Evolutionary conservation across 1,140 invertebrate genomes (phyloP), one percentile per base, ranked within the genome.

Genomic region (Heliconius himera): DNA sequence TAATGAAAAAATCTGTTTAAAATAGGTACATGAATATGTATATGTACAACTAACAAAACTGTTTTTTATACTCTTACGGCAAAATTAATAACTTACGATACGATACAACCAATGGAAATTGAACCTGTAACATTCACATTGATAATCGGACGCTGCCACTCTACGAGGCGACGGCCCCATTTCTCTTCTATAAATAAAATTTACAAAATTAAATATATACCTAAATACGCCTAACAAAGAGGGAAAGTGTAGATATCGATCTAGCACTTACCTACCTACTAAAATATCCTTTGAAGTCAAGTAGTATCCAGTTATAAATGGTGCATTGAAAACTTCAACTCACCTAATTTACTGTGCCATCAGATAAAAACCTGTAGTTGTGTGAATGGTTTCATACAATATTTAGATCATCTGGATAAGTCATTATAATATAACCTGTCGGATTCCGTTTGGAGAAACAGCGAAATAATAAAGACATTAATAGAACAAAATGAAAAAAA

Each of bases 261-360:
- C 36, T 56, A 33, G 29, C 49, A 56, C 54, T 74, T 74, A 36
- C 33, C 33, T 36, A 36, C 33, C 33, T 36, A 36, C 33, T 36
- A 16, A 74, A 74, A 74, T 74, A 74, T 74, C 54, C 73, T 54
- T 54, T 74, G 46, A 54, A 74, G 16, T 54, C 54, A 60, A 60
- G n/a, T 60, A 74, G 41, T 49, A 70, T 36, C 54, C 56, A 46
- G 73, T 74, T 38, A 56, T 75, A 71, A 75, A 71, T 79, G 66
- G 73, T 79, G 46, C 73, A 79, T 79, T 79, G 73, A 75, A 74
- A 70, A 74, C 60, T 51, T 60, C 74, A 79, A 74, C 78, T 54
- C 78, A 60, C 74, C 74, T 79, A 79, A 73, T 79, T 79, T 71
- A 79, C 51, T 79, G 54, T 79, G 78, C 74, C 78, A 79, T 79